Percentiles rank a stretch among this genome's conserved stretches.
phyloP scores from a whole-genome alignment of 2,113 vertebrate genomes.

The Silurus glanis region DNA sequence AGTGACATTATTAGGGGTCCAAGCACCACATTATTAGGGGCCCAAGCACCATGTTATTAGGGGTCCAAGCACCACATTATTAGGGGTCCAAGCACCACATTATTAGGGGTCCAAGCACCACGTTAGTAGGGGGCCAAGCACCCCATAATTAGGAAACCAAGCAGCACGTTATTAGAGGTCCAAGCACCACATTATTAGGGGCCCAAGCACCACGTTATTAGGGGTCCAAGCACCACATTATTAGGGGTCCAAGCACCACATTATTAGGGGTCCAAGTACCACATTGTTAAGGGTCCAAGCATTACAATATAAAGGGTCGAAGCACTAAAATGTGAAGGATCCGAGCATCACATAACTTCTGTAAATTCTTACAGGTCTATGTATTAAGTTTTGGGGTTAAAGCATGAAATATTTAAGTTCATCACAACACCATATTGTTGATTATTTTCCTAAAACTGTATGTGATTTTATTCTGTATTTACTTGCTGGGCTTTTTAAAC shows the following conservation, averaged over 20 bases:
- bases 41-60: too few species aligned
- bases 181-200: background rate
- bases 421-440: background rate
- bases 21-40: too few species aligned
- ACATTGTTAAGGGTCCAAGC: background rate
- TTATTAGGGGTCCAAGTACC: background rate
- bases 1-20: too few species aligned
- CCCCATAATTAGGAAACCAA: background rate
- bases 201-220: background rate
- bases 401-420: background rate
- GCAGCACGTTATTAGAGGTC: background rate
- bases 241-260: background rate
- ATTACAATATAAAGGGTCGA: background rate
- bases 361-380: too few species aligned
- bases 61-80: too few species aligned
- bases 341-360: too few species aligned
- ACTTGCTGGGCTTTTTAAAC: background rate
- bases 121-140: too few species aligned
- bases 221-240: background rate
- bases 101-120: too few species aligned
- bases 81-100: too few species aligned
- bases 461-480: background rate
- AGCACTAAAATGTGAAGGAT: background rate
- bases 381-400: background rate
- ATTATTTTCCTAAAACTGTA: background rate